Evolutionary conservation across 1,140 invertebrate species (phyloP), one percentile per base, ranked within the genome.

Genomic region (Drosophila pectinifera): DNA sequence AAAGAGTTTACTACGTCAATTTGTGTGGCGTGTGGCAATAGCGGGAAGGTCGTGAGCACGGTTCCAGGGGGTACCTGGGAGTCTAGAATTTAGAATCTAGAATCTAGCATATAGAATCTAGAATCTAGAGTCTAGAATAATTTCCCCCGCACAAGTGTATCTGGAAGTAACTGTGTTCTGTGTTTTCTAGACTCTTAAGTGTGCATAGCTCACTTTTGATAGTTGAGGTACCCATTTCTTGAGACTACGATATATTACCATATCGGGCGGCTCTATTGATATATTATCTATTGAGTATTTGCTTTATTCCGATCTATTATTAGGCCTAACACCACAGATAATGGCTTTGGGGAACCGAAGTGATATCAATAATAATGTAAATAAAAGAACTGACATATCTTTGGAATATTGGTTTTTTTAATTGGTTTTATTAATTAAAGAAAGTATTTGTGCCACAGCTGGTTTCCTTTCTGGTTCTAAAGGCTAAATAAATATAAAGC

Each of bases 1-100:
- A 56, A 56, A 57, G 49, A 70, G 64, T 39, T 54, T 54, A 64
- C 72, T 74, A 74, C 72, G 72, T 74, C 70, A 74, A 74, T 74
- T 54, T 74, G 58, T 45, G 55, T 59, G 56, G 70, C 46, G 68
- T 73, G 68, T 53, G 70, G 67, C 69, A 62, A 24, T 59, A 31
- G 13, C 38, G 26, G 36, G 72, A 74, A 74, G 70, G 72, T 56
- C 72, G 72, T 63, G 41, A 41, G 41, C 54, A 56, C 28, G 42
- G 59, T 61, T 43, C 34, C 16, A 49, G 18, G 18, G 22, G 26
- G 41, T 55, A 34, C 28, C 53, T 31, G 48, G 48, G 26, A 22
- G 43, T 58, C 26, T 34, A 58, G 28, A 34, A 31, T 34, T 26
- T 55, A 55, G 45, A 18, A 22, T 4, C 22, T 22, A 22, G 22